Conservation (phyloP, 2,797 vertebrate species). For the Dicrostonyx torquatus region DNA sequence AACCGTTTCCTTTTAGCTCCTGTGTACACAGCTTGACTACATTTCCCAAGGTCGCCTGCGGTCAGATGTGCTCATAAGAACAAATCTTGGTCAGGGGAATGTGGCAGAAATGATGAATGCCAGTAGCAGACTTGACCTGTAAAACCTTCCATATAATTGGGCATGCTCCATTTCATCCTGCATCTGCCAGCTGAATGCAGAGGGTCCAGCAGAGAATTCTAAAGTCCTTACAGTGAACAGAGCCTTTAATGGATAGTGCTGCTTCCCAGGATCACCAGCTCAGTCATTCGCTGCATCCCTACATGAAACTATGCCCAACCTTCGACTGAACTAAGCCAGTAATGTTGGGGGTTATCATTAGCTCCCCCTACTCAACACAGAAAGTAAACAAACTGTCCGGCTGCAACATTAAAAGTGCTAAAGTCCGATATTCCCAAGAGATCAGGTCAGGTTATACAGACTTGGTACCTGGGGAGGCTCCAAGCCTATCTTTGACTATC, state of each 20-base stretch:
- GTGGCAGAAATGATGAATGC: background rate
- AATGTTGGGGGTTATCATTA: background rate
- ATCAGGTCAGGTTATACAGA: background rate
- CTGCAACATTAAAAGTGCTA: background rate
- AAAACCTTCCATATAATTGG: background rate
- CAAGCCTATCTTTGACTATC: background rate
- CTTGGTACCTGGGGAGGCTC: background rate
- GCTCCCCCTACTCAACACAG: background rate
- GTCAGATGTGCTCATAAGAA: background rate
- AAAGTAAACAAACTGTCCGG: background rate
- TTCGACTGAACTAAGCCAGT: background rate
- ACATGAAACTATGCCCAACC: background rate
- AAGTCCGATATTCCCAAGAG: background rate
- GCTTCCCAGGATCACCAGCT: background rate
- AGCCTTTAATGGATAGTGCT: background rate
- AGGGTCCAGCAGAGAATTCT: background rate
- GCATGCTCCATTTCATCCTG: background rate
- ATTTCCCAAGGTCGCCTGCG: background rate
- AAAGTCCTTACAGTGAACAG: background rate
- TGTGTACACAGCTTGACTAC: background rate
- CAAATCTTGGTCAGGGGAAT: background rate
- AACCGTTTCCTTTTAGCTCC: slow-evolving; percentile 29
- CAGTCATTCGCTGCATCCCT: background rate
- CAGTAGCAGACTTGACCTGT: background rate
- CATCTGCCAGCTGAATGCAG: background rate